These are phyloP conservation scores for Pantherophis vulpinus DNA, from an alignment of 2,797 vertebrate species.

Conservation along the genomic window DNA sequence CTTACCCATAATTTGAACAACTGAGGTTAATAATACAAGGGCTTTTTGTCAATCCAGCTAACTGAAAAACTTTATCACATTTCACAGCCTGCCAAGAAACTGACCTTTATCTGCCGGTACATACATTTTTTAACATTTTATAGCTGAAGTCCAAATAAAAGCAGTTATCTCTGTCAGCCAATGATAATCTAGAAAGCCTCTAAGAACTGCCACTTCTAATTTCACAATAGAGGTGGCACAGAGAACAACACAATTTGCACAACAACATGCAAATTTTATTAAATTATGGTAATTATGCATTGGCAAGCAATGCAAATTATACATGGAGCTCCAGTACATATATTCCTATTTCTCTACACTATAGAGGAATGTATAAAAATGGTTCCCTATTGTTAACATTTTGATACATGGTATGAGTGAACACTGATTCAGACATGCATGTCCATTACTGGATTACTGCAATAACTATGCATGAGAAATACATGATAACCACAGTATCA, in stretches of 20 bases:
- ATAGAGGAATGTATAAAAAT: background rate
- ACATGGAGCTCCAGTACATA: background rate
- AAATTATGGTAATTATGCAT: conserved; percentile 27
- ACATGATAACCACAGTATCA: background rate
- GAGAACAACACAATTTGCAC: background rate
- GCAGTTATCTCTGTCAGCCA: conserved; percentile 25
- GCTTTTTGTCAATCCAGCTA: conserved; percentile 29
- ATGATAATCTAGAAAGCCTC: conserved; percentile 15
- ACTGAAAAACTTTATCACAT: conserved; percentile 40
- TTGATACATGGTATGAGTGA: background rate
- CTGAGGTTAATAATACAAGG: conserved; percentile 32
- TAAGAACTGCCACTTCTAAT: conserved; percentile 26
- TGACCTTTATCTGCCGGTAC: conserved; percentile 27
- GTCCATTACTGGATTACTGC: background rate
- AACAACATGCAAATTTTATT: conserved; percentile 13
- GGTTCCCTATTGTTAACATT: background rate
- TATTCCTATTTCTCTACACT: background rate
- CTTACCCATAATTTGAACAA: conserved; percentile 35
- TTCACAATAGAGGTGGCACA: conserved; percentile 13
- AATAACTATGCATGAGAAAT: background rate
- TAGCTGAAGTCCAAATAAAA: conserved; percentile 11
- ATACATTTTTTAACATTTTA: conserved; percentile 35
- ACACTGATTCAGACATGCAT: background rate
- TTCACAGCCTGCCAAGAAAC: conserved; percentile 33
- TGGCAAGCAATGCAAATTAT: conserved; percentile 14